Evolutionary conservation across 2,797 vertebrate genomes (phyloP).

Genomic region (Tarsius wallacei): DNA sequence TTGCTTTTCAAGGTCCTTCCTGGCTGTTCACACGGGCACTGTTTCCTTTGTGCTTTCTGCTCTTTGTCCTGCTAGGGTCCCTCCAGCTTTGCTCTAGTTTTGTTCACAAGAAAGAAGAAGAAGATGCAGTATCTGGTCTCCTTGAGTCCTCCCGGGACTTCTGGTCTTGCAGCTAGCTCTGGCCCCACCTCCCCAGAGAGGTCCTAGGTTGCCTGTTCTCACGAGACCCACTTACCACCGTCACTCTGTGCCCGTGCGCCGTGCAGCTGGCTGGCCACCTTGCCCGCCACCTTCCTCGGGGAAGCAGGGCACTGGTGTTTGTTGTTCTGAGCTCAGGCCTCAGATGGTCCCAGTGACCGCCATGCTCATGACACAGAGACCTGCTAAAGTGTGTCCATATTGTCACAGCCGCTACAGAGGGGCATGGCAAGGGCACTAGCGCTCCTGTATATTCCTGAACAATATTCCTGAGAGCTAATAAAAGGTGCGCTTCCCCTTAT

Average conservation of each 20-base stretch:
- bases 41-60: not conserved
- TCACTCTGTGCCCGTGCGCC: not conserved
- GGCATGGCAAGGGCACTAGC: no score
- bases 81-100: not conserved
- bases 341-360: rapidly evolving
- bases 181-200: not conserved
- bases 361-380: no score
- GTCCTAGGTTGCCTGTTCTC: not conserved
- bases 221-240: not conserved
- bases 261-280: rapidly evolving
- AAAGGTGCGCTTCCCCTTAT: no score
- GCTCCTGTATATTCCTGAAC: no score
- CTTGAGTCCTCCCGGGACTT: not conserved
- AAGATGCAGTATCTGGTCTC: rapidly evolving
- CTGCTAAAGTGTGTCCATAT: no score
- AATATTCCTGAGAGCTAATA: no score
- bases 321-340: not conserved
- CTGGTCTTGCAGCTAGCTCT: not conserved
- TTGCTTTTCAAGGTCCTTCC: not conserved
- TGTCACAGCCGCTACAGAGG: no score
- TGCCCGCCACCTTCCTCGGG: not conserved
- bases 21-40: rapidly evolving
- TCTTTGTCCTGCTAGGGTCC: not conserved
- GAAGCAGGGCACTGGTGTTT: not conserved
- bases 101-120: not conserved